Evolutionary conservation across 2,797 vertebrate species (phyloP).

Genomic region (Schizopygopsis pylzovi): DNA sequence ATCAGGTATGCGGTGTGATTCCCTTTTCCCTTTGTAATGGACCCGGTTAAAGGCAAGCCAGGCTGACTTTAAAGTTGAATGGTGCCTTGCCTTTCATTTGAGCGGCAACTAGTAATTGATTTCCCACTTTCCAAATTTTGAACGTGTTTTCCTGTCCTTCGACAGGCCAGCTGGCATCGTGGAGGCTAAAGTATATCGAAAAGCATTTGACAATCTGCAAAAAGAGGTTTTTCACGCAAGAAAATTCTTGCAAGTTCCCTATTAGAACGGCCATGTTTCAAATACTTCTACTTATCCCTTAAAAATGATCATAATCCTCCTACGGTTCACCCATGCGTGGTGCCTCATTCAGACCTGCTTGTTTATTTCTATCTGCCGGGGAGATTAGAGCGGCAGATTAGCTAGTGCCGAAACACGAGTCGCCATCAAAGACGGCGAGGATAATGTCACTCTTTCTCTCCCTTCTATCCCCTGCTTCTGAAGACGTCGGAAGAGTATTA

Average conservation of each 20-base stretch:
- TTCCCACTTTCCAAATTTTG: constrained; percentile 70
- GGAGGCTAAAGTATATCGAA: constrained; percentile 64
- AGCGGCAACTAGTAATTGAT: constrained; percentile 76
- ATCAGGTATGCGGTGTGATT: constrained; percentile 86
- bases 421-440: constrained; percentile 79
- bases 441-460: constrained; percentile 81
- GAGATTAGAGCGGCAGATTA: constrained; percentile 85
- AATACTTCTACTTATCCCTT: constrained; percentile 78
- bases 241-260: constrained; percentile 49
- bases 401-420: constrained; percentile 78
- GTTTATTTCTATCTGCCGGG: constrained; percentile 85
- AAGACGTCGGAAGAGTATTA: constrained; percentile 71
- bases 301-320: constrained; percentile 83
- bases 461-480: constrained; percentile 74
- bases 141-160: neutral
- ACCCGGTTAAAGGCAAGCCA: constrained; percentile 78
- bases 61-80: constrained; percentile 66
- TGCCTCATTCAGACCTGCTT: constrained; percentile 78
- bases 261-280: constrained; percentile 73
- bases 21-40: constrained; percentile 83
- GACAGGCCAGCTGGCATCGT: neutral
- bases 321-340: constrained; percentile 77
- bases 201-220: constrained; percentile 62
- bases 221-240: constrained; percentile 30
- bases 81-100: constrained; percentile 73